Conservation (phyloP, 2,113 vertebrate genomes). For the Microcebus griseorufus region DNA sequence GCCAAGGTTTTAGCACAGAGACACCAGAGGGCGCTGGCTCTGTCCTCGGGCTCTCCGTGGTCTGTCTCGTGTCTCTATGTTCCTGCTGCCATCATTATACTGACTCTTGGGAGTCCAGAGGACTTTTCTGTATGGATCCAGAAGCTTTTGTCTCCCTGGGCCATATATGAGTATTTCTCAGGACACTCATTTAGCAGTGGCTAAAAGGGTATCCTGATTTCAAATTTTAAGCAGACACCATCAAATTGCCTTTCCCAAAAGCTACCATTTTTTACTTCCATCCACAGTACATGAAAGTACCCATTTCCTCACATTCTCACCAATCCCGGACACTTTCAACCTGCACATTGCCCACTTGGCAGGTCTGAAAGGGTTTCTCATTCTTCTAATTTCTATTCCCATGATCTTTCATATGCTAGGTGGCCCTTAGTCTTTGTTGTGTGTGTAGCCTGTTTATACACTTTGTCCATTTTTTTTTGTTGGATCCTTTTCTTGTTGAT, state of each 20-base stretch:
- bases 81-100: background rate
- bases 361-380: no score
- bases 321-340: background rate
- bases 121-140: background rate
- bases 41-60: no score
- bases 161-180: background rate
- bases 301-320: background rate
- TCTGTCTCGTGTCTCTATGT: no score
- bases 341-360: background rate
- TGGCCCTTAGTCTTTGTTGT: background rate
- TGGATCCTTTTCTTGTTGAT: background rate
- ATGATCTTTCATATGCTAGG: no score
- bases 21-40: background rate
- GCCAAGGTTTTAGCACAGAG: background rate
- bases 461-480: background rate
- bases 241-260: background rate
- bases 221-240: background rate
- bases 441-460: background rate
- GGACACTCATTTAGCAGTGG: background rate
- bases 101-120: background rate
- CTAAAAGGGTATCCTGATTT: background rate
- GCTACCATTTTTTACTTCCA: background rate
- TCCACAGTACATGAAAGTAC: background rate
- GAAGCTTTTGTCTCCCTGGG: background rate
- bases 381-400: background rate